Percentiles rank a stretch among this genome's conserved stretches.
Conservation (phyloP, 2,113 vertebrate genomes). For the Microcebus lehilahytsara region DNA sequence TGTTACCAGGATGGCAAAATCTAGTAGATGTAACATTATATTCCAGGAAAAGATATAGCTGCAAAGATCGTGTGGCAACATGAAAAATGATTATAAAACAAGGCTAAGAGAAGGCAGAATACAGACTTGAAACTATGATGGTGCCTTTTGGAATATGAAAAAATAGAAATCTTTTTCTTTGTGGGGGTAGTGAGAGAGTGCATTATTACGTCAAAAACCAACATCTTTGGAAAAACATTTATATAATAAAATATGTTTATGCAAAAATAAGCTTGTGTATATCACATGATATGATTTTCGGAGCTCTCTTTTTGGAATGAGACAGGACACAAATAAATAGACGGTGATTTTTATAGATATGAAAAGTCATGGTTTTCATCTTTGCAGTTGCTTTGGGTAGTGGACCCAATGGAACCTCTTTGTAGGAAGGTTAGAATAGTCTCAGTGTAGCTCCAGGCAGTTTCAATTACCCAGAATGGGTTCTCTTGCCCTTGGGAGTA, state of each 20-base stretch:
- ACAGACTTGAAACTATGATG: neutral
- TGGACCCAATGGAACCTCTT: neutral
- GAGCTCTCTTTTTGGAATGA: neutral
- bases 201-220: neutral
- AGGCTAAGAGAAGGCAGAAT: neutral
- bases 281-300: neutral
- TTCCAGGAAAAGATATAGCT: neutral
- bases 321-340: neutral
- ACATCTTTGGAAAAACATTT: neutral
- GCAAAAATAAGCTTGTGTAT: neutral
- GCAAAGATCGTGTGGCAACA: neutral
- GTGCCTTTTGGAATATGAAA: neutral
- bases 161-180: neutral
- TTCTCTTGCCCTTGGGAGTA: neutral
- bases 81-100: neutral
- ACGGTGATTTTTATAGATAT: neutral
- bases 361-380: neutral
- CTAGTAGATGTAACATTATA: neutral
- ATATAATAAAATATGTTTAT: neutral
- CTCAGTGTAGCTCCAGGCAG: neutral
- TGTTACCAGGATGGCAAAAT: neutral
- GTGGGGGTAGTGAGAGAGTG: neutral
- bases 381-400: conserved; percentile 17
- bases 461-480: neutral
- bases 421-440: neutral